Base-by-base conservation (phyloP, 2,888 invertebrate genomes). In the Dicyrtoma fusca region DNA sequence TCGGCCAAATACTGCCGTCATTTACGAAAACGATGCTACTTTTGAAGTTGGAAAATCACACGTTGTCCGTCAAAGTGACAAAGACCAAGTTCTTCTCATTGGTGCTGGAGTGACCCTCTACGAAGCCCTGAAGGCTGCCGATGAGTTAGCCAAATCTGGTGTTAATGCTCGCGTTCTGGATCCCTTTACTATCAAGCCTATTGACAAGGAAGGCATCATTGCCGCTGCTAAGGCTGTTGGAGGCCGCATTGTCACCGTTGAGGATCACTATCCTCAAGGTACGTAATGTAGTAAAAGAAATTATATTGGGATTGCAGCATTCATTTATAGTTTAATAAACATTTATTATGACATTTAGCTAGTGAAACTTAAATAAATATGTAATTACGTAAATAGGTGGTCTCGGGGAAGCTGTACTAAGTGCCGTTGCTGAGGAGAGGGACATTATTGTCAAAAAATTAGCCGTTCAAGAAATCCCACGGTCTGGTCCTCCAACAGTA, bases 181-280 rank as follows among this genome's bases (percentile, higher is more conserved):
- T 87, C 94, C 92, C 6, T 99, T 97, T 86, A 97, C 97, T 11
- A 86, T 98, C 74, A 98, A 99, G 85, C 99, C 99, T 0, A 86
- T 99, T 79, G 99, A 99, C 85, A 88, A 86, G 69, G 88, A 88
- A 0, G 87, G 90, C 1, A 89, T 99, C 51, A 83, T 91, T 51
- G 85, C 86, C 66, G 89, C 94, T 83, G 97, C 95, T 1, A 86
- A 87, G 75, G 90, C 90, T 69, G 90, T 88, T 71, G 91, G 91
- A 8, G 95, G 95, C 0, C 86, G 89, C 11, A 88, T 99, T 70
- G 84, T 99, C 64, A 95, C 95, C 45, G 95, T 97, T 0, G 99
- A 99, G 84, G 99, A 99, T 84, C 99, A 99, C 85, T 99, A 99
- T 84, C 89, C 91, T 77, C 93, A 93, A 84, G 97, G 91, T 89